phyloP scores from a whole-genome alignment of 2,888 invertebrate genomes.

The Lissonota sp. region DNA sequence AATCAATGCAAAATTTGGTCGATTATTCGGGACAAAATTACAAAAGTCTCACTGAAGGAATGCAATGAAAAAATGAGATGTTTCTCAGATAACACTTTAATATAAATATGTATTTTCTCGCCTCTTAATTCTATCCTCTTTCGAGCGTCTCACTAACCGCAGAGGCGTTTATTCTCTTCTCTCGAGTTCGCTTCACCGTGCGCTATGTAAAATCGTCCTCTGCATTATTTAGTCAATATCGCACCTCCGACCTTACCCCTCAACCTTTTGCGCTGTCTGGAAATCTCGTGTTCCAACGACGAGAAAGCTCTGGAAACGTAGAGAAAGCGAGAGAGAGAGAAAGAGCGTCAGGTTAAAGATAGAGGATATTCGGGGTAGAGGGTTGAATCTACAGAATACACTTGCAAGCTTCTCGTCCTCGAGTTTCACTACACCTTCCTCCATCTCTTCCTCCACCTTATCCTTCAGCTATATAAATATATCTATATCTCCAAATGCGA shows the following conservation, averaged over 20 bases:
- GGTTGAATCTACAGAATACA: constrained; percentile 32
- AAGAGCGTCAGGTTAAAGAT: constrained; percentile 48
- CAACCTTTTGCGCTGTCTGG: constrained; percentile 42
- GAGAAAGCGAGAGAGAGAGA: not conserved
- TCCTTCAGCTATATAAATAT: constrained; percentile 8
- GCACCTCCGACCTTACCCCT: constrained; percentile 67
- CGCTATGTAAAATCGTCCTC: constrained; percentile 62
- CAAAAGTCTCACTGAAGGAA: too few species aligned
- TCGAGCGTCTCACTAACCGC: constrained; percentile 50
- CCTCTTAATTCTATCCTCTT: constrained; percentile 27
- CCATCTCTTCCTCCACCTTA: constrained; percentile 26
- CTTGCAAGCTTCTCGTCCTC: constrained; percentile 60
- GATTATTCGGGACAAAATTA: too few species aligned
- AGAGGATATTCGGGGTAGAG: constrained; percentile 6
- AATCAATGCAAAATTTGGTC: too few species aligned
- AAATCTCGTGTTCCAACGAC: constrained; percentile 57
- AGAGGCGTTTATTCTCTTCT: constrained; percentile 15
- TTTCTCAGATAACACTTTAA: too few species aligned
- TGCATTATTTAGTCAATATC: constrained; percentile 79
- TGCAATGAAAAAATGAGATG: too few species aligned
- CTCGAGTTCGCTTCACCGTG: constrained; percentile 37
- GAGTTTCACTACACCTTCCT: constrained; percentile 47
- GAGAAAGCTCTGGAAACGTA: constrained; percentile 26
- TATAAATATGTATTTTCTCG: constrained; percentile 16
- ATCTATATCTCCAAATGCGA: constrained; percentile 6